Evolutionary conservation across 2,113 vertebrate genomes (phyloP).

Genomic region (Phylloscopus trochilus): DNA sequence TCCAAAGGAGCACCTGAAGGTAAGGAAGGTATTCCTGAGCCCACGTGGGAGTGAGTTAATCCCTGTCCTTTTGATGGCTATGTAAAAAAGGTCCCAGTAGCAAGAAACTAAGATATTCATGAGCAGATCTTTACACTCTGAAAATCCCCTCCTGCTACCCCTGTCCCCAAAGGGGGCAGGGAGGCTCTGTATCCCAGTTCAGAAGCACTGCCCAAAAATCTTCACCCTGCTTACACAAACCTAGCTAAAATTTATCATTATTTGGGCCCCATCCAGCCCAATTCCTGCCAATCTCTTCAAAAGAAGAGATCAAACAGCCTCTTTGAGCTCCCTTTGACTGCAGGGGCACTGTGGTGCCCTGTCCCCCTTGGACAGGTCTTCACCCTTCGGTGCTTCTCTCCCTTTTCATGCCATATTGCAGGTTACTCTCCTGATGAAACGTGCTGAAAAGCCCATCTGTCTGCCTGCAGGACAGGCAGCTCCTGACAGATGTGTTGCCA

Average conservation of each 20-base stretch:
- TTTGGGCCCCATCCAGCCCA: background rate
- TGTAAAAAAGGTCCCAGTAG: background rate
- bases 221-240: background rate
- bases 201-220: background rate
- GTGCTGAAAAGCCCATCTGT: background rate
- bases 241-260: background rate
- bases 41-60: background rate
- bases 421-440: background rate
- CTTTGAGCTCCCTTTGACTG: background rate
- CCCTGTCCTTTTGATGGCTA: background rate
- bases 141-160: background rate
- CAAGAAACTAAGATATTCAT: background rate
- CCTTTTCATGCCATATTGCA: background rate
- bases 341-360: background rate
- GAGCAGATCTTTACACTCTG: background rate
- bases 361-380: background rate
- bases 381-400: background rate
- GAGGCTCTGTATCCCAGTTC: background rate
- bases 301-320: background rate
- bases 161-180: background rate
- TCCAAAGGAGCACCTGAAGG: background rate
- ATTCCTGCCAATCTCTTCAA: background rate
- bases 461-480: background rate
- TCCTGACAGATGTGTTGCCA: conserved; percentile 1
- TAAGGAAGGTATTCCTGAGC: background rate